Percentiles rank a stretch among this genome's conserved stretches.
phyloP scores from a whole-genome alignment of 2,797 vertebrate genomes.

The Cyclopterus lumpus region DNA sequence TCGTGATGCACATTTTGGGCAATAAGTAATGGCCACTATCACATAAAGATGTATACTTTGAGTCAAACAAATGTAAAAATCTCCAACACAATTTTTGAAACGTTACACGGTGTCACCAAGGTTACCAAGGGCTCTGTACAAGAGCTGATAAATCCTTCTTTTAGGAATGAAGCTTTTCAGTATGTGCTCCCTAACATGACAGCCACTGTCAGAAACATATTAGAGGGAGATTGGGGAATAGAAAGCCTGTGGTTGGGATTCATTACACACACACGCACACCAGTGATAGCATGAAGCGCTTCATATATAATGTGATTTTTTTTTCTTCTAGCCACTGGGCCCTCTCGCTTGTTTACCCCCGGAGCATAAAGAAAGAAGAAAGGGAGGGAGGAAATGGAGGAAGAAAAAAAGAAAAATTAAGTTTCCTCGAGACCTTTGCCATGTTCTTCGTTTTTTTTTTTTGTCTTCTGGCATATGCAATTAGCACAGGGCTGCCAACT shows the following conservation, averaged over 20 bases:
- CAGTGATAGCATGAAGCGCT: conserved; percentile 51
- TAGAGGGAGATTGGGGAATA: conserved; percentile 52
- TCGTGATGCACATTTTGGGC: background rate
- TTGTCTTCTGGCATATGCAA: conserved; percentile 80
- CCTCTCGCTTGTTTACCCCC: conserved; percentile 80
- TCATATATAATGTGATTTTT: conserved; percentile 76
- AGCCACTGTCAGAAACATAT: conserved; percentile 59
- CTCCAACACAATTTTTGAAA: background rate
- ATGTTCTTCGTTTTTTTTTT: conserved; percentile 52
- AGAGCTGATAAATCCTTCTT: conserved; percentile 33
- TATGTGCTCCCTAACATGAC: conserved; percentile 44
- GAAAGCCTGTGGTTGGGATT: conserved; percentile 61
- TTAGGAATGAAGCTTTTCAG: conserved; percentile 44
- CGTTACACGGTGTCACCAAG: background rate
- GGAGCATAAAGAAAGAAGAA: conserved; percentile 62
- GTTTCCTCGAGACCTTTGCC: conserved; percentile 76
- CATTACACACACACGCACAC: conserved; percentile 47
- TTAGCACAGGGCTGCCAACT: conserved; percentile 73
- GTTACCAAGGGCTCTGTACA: background rate
- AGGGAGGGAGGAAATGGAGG: background rate
- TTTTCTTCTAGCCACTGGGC: conserved; percentile 71
- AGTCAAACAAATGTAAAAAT: background rate
- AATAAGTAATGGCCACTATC: background rate
- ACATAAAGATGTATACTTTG: background rate
- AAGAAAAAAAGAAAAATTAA: conserved; percentile 36